Evolutionary conservation across 1,140 invertebrate species (phyloP).

Genomic region (Leptoteleia sp.): DNA sequence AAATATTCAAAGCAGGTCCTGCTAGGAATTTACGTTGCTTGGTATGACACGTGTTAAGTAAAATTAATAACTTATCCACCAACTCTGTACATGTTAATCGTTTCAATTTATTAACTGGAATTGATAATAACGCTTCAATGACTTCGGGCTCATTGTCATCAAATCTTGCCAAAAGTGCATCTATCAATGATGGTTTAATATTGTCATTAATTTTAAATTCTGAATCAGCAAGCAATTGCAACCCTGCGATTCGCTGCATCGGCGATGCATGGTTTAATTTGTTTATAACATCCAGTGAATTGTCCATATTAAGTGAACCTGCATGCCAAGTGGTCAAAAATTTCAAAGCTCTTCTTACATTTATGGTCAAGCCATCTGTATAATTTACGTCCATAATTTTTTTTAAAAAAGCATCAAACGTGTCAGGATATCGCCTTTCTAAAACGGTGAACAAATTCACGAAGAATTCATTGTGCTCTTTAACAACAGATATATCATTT

Average conservation of each 20-base stretch:
- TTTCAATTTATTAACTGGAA: slow-evolving; percentile 69
- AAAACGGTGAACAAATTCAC: slow-evolving; percentile 79
- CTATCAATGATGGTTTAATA: slow-evolving; percentile 70
- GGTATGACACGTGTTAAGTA: slow-evolving; percentile 73
- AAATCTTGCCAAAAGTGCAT: slow-evolving; percentile 72
- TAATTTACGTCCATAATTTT: slow-evolving; percentile 66
- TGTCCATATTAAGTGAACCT: slow-evolving; percentile 72
- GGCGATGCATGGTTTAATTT: slow-evolving; percentile 85
- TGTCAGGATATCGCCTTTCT: slow-evolving; percentile 85
- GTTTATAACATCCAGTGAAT: slow-evolving; percentile 83
- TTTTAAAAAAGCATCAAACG: slow-evolving; percentile 83
- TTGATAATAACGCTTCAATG: slow-evolving; percentile 68
- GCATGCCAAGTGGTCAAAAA: slow-evolving; percentile 75
- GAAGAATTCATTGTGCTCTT: too few relatives aligned
- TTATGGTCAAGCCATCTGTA: slow-evolving; percentile 37
- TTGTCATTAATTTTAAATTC: slow-evolving; percentile 67
- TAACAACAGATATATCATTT: slow-evolving; percentile 26
- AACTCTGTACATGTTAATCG: slow-evolving; percentile 68
- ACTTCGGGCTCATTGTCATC: slow-evolving; percentile 73
- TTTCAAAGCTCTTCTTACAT: slow-evolving; percentile 63
- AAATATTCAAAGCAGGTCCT: slow-evolving; percentile 73
- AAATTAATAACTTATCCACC: slow-evolving; percentile 71
- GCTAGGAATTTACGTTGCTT: slow-evolving; percentile 65
- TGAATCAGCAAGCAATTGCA: slow-evolving; percentile 73
- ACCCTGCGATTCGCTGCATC: slow-evolving; percentile 83